Evolutionary conservation across 2,888 invertebrate genomes (phyloP), one percentile per base, ranked within the genome.

Genomic region (Formica aserva): DNA sequence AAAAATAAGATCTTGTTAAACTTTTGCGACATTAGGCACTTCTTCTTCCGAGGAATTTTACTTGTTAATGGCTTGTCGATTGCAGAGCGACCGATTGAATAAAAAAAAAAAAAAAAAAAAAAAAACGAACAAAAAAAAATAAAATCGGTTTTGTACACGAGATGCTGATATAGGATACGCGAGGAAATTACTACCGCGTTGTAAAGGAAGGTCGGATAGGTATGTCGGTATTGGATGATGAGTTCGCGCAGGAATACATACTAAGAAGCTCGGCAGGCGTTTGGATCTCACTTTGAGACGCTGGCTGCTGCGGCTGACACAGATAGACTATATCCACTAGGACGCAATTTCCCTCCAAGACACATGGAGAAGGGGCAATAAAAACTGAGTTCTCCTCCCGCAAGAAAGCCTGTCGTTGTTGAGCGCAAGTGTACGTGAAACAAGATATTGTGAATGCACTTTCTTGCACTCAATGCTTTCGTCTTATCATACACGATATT

Each of bases 201-300:
- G 45, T 80, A 60, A 71, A 80, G 71, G 72, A 78, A 71, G 60
- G 41, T 71, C 35, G 45, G 71, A 48, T 78, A 35, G 71, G 9
- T 78, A 69, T 67, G 48, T 3, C 52, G 29, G n/a, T 52, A 35
- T 71, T 22, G 78, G 78, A 45, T 41, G 71, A 78, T 78, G 45
- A 71, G 72, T 71, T 69, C 71, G 57, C 32, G 66, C 29, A 45
- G 60, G 60, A 80, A 71, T 71, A 80, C 71, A 71, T 71, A 80
- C 72, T 71, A 78, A 78, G 45, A 62, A 80, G 72, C 32, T 45
- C 41, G 41, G 55, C 29, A 15, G 22, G 78, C 41, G 45, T 60
- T 80, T 80, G 72, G 60, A 45, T 80, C 72, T 80, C 72, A 62
- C 78, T 80, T 71, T 80, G 72, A 80, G 18, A 80, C 57, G 41